Evolutionary conservation across 2,888 invertebrate genomes (phyloP), one percentile per base, ranked within the genome.

Genomic region (Ganaspis brasiliensis): DNA sequence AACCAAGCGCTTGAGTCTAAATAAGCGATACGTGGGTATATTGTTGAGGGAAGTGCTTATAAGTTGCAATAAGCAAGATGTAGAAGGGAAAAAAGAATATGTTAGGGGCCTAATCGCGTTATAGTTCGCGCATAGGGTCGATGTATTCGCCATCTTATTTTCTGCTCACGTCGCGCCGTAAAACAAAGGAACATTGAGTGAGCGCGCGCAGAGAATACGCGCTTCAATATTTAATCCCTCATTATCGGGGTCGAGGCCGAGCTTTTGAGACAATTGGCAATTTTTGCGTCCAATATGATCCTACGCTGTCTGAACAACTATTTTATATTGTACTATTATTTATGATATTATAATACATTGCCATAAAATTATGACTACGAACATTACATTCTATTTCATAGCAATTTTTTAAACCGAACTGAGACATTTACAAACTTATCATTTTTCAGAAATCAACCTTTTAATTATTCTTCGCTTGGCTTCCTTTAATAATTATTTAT

Each of bases 151-250:
- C 89, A 90, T 90, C 82, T 89, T 91, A 88, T 88, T 90, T 90
- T 91, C 91, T 90, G 90, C 87, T 90, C 91, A 91, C 91, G 91
- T 91, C 87, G 80, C 84, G 83, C 82, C 90, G 87, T 90, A 90
- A 91, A 91, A 91, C 90, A 91, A 91, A 91, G 89, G 88, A 89
- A 90, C 88, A 89, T 87, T 85, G 87, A 84, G 84, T 79, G 85
- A 81, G 81, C 76, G 81, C 83, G 79, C 80, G 84, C 82, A 81
- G 73, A 83, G 87, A 86, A 88, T 89, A 88, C 87, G 83, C 83
- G 80, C 84, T 84, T 91, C 83, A 91, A 91, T 91, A 90, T 91
- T 91, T 91, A 91, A 91, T 91, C 88, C 87, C 89, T 91, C 90
- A 91, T 91, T 91, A 91, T 90, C 87, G 88, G 84, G 82, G 85